Percentiles rank a stretch among this genome's conserved stretches.
phyloP scores from a whole-genome alignment of 2,113 vertebrate genomes.

The Prinia subflava region DNA sequence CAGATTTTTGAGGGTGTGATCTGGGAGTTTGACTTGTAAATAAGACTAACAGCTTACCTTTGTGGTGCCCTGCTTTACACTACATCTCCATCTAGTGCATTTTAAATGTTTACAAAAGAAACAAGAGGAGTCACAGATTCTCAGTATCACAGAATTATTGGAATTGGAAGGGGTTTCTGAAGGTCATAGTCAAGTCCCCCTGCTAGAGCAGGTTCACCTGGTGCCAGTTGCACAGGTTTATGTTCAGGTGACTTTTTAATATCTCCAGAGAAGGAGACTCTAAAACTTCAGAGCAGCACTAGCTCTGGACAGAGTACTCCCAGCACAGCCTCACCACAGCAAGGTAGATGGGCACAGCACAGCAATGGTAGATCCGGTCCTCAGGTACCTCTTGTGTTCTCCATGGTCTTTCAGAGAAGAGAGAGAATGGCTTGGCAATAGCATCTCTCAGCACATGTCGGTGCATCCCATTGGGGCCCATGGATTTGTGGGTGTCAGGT shows the following conservation, averaged over 20 bases:
- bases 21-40: background rate
- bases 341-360: no score
- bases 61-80: background rate
- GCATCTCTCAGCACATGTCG: accelerated
- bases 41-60: background rate
- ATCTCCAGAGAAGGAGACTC: background rate
- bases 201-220: background rate
- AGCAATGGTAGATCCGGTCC: no score
- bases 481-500: background rate
- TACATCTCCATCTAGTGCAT: background rate
- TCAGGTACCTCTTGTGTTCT: background rate
- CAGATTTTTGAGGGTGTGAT: background rate
- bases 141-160: background rate
- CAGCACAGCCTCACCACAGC: background rate
- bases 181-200: background rate
- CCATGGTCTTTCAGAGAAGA: background rate
- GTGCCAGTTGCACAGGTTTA: background rate
- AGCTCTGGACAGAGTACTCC: background rate
- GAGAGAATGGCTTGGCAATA: background rate
- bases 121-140: background rate
- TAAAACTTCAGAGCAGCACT: background rate
- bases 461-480: background rate
- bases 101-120: background rate
- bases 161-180: background rate
- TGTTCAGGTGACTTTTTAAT: background rate